A percentile compares a stretch with the other conserved stretches of the same genome.
These are phyloP conservation scores for Helostoma temminkii DNA, from an alignment of 2,797 vertebrate genomes.

Conservation along the genomic window DNA sequence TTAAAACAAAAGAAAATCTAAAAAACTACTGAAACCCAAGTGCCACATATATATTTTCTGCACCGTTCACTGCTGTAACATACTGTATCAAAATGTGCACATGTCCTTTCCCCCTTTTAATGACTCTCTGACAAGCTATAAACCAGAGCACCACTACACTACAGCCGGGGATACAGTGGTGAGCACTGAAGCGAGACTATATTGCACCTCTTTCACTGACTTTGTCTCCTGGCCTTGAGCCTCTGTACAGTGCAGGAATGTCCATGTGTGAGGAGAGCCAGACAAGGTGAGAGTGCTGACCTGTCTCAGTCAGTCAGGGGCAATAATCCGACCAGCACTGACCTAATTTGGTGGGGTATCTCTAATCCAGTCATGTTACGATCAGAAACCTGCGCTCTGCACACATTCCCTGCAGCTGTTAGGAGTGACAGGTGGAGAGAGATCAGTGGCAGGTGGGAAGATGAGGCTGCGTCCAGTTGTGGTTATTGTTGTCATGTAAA, in stretches of 20 bases:
- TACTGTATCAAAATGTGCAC: conserved; percentile 35
- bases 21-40: too few relatives aligned
- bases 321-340: conserved; percentile 62
- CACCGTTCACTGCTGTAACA: neutral
- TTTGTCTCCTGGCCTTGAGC: conserved; percentile 50
- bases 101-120: conserved; percentile 48
- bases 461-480: conserved; percentile 18
- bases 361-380: conserved; percentile 70
- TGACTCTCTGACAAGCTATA: conserved; percentile 44
- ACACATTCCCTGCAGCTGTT: conserved; percentile 65
- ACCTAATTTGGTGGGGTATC: conserved; percentile 73
- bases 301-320: conserved; percentile 64
- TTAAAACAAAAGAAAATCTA: too few relatives aligned
- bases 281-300: conserved; percentile 75
- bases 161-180: neutral
- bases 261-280: conserved; percentile 30
- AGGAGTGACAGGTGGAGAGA: conserved; percentile 47
- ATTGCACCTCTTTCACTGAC: conserved; percentile 33
- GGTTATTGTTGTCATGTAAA: neutral
- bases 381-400: conserved; percentile 48
- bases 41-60: too few relatives aligned
- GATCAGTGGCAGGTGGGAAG: conserved; percentile 12
- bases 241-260: conserved; percentile 11
- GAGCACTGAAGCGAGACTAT: conserved; percentile 39
- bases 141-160: conserved; percentile 25